A percentile compares a stretch with the other conserved stretches of the same genome.
Conservation (phyloP, 92 coral and sea anemone species). For the Umimayanthus chanpuru region DNA sequence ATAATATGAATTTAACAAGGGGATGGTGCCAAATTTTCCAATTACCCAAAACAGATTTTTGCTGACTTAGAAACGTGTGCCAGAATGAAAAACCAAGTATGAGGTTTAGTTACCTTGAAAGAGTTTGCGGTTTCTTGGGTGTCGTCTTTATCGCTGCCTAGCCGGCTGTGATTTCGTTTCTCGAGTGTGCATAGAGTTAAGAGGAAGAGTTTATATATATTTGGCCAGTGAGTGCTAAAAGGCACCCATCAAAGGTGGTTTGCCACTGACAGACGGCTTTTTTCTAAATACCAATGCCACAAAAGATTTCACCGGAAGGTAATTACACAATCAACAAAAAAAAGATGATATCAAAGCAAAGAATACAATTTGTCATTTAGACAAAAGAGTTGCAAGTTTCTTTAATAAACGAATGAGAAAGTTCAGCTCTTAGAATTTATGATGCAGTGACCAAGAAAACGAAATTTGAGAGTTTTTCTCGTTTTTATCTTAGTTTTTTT, state of each 20-base stretch:
- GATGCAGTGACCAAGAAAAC: neutral
- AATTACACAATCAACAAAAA: conserved; percentile 44
- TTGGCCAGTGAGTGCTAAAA: conserved; percentile 37
- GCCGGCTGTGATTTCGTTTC: conserved; percentile 10
- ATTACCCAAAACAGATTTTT: neutral
- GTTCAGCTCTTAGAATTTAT: neutral
- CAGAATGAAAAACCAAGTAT: neutral
- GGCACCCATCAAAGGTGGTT: conserved; percentile 22
- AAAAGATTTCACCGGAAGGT: conserved; percentile 41
- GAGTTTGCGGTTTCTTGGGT: neutral
- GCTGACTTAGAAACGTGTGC: neutral
- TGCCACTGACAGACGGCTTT: conserved; percentile 46
- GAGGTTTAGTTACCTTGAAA: conserved; percentile 17
- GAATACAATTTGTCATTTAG: conserved; percentile 32
- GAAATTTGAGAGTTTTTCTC: neutral
- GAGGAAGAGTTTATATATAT: conserved; percentile 23
- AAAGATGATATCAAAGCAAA: conserved; percentile 27
- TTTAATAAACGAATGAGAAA: conserved; percentile 25
- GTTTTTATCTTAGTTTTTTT: neutral
- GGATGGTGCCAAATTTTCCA: neutral
- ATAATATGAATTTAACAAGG: neutral
- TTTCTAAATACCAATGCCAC: conserved; percentile 42
- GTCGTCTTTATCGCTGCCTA: neutral
- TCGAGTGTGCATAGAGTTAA: conserved; percentile 8
- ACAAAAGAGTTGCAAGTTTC: conserved; percentile 17